phyloP scores from a whole-genome alignment of 2,113 vertebrate genomes.

The Stegastes partitus region DNA sequence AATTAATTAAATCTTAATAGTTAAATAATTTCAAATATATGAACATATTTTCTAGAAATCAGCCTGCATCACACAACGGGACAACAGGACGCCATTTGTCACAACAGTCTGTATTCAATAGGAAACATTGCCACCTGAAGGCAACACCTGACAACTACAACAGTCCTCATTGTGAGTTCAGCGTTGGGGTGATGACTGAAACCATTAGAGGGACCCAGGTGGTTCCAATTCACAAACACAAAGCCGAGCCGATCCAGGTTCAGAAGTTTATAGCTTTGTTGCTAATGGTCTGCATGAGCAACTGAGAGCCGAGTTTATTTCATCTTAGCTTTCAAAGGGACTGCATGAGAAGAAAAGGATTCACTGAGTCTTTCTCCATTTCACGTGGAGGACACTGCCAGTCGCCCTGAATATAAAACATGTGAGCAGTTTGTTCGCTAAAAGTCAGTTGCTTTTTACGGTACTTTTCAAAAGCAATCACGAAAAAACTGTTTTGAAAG shows the following conservation, averaged over 20 bases:
- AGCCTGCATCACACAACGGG: background rate
- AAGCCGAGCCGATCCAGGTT: slow-evolving; percentile 41
- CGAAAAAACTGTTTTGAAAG: background rate
- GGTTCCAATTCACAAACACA: slow-evolving; percentile 69
- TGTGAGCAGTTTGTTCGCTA: background rate
- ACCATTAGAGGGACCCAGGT: slow-evolving; percentile 49
- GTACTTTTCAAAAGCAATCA: no score
- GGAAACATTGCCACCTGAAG: slow-evolving; percentile 75
- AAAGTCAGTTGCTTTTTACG: background rate
- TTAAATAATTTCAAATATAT: background rate
- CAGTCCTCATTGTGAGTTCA: background rate
- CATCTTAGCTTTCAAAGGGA: slow-evolving; percentile 47
- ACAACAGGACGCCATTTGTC: background rate
- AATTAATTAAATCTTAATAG: background rate
- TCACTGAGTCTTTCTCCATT: slow-evolving; percentile 24
- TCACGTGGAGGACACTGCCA: slow-evolving; percentile 12
- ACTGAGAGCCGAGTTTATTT: background rate
- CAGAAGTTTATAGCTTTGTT: slow-evolving; percentile 50
- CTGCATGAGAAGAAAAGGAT: slow-evolving; percentile 28
- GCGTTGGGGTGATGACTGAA: slow-evolving; percentile 29
- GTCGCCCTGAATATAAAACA: slow-evolving; percentile 34
- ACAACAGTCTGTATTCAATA: background rate
- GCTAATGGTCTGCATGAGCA: slow-evolving; percentile 51
- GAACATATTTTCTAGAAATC: background rate
- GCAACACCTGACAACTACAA: slow-evolving; percentile 9